A percentile compares a stretch with the other conserved stretches of the same genome.
Conservation (phyloP, 64 coral and sea anemone genomes). For the Montipora efflorescens region DNA sequence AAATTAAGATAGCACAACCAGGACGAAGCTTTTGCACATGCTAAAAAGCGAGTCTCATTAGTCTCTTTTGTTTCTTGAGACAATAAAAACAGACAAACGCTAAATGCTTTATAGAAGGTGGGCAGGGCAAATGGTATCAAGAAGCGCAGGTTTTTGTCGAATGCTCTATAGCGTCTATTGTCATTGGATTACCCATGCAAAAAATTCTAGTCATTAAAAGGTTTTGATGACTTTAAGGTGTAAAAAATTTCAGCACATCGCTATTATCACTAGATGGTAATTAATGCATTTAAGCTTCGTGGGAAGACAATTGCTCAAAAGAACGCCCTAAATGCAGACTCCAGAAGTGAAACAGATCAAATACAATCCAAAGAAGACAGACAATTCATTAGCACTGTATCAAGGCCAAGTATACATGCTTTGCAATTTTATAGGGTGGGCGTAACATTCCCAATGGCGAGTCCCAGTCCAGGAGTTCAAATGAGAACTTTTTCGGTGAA, state of each 20-base stretch:
- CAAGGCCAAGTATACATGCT: no score
- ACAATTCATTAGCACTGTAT: neutral
- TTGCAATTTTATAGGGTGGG: no score
- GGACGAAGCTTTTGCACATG: neutral
- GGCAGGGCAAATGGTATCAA: neutral
- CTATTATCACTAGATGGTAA: constrained; percentile 3
- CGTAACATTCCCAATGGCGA: neutral
- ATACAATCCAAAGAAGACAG: neutral
- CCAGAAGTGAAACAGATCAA: constrained; percentile 18
- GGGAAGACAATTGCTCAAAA: constrained; percentile 1
- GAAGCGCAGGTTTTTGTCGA: neutral
- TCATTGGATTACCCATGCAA: constrained; percentile 21
- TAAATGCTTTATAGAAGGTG: neutral
- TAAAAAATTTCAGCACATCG: constrained; percentile 32
- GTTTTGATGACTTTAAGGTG: constrained; percentile 24
- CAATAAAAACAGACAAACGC: constrained; percentile 21
- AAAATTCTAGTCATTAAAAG: constrained; percentile 2
- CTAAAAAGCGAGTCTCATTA: neutral
- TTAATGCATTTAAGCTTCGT: constrained; percentile 53
- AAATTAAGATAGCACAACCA: neutral
- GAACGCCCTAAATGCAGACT: neutral
- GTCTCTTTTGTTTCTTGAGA: constrained; percentile 34
- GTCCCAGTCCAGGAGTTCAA: neutral
- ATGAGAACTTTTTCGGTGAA: neutral
- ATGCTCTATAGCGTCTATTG: constrained; percentile 7